Base-by-base conservation (phyloP, 2,113 vertebrate genomes). In the Apodemus sylvaticus region DNA sequence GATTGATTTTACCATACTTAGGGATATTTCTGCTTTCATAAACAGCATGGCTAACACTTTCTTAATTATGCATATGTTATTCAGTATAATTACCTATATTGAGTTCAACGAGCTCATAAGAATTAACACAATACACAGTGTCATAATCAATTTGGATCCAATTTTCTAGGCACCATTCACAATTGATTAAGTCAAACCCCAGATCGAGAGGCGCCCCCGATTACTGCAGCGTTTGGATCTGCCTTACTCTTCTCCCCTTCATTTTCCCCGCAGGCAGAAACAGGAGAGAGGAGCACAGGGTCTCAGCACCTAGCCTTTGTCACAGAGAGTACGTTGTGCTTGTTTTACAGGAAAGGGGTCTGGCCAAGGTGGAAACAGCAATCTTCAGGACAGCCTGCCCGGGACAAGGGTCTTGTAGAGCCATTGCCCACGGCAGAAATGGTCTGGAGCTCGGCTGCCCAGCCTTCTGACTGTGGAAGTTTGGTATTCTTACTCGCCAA, bases 151-250 rank as follows among this genome's bases (percentile, higher is more conserved):
- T 89, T 55, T 42, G 10, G 81, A 45, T 92, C 66, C 53, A 45
- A 90, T 94, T 96, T 96, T 82, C 89, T 71, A 39, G 86, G 55
- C 14, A 86, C 39, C 76, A n/a, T 29, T 64, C 42, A 36, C 10
- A 86, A 79, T 94, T 85, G 81, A 55, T 93, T 31, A 68, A 91
- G 93, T 93, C 90, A 91, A 95, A 92, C 22, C 70, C 88, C 90
- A 86, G 76, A 96, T 96, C 62, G 55, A 82, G 93, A 94, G 73
- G 96, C 93, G 82, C 2, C 58, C 19, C 86, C 60, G 68, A 51
- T 89, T 20, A 70, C 14, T 0, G 19, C 81, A 42, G 85, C 74
- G 7, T 51, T 13, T 4, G 66, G 92, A 91, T 91, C 93, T 22
- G 4, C 42, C 55, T 89, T 10, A 31, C 45, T 51, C 22, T 87